These are phyloP conservation scores for Phalacrocorax pelagicus DNA, from an alignment of 2,113 vertebrate genomes.

Conservation along the genomic window DNA sequence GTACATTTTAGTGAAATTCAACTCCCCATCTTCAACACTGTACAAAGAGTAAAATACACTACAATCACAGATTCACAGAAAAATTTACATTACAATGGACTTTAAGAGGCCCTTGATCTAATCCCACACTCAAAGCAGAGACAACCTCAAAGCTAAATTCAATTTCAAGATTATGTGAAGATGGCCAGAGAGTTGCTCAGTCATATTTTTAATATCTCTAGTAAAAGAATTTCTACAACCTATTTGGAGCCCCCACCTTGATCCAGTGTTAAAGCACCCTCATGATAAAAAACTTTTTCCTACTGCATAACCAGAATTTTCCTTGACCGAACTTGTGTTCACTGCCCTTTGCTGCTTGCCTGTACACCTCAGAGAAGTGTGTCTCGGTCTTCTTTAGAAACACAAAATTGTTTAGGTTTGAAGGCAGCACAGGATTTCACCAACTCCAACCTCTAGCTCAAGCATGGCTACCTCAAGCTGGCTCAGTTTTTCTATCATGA, in stretches of 20 bases:
- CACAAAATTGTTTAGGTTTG: not conserved
- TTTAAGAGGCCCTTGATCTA: not conserved
- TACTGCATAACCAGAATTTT: not conserved
- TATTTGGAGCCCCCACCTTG: too few relatives aligned
- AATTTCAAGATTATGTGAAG: not conserved
- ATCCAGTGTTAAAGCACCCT: not conserved
- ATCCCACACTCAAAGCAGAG: not conserved
- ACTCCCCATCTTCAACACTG: not conserved
- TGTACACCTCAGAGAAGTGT: not conserved
- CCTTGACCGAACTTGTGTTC: not conserved
- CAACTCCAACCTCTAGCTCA: not conserved
- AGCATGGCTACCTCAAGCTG: not conserved
- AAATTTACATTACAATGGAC: not conserved
- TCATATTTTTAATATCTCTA: not conserved
- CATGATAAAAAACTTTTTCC: not conserved
- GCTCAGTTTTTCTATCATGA: too few relatives aligned
- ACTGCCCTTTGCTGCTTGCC: not conserved
- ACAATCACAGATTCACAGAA: not conserved
- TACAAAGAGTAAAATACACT: not conserved
- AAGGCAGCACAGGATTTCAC: not conserved
- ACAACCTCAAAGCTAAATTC: not conserved
- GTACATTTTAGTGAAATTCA: not conserved
- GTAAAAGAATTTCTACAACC: not conserved
- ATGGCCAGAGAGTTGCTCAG: not conserved
- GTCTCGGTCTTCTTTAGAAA: not conserved